phyloP scores from a whole-genome alignment of 2,888 invertebrate genomes.

The Thysanoteuthis rhombus region DNA sequence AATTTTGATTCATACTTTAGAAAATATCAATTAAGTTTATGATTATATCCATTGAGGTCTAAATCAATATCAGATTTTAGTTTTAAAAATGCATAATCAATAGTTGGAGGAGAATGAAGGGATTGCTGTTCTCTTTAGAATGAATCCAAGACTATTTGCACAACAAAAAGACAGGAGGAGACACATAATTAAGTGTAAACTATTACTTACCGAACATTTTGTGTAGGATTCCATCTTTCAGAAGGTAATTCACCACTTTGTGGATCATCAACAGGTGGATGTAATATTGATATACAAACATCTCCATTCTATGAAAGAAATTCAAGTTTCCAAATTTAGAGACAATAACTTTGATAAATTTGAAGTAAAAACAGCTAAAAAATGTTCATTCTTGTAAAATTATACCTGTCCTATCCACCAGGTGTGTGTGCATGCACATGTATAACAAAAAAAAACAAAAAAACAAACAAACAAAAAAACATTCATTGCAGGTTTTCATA shows the following conservation, averaged over 20 bases:
- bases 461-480: neutral
- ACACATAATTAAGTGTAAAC: too few relatives aligned
- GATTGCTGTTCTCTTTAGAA: neutral
- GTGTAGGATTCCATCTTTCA: slow-evolving; percentile 99
- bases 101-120: too few relatives aligned
- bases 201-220: slow-evolving; percentile 79
- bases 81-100: neutral
- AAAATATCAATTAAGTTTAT: too few relatives aligned
- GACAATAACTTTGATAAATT: neutral
- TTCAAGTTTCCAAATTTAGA: slow-evolving; percentile 35
- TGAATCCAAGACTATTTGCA: neutral
- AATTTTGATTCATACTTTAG: too few relatives aligned
- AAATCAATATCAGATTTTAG: neutral
- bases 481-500: too few relatives aligned
- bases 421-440: too few relatives aligned
- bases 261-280: slow-evolving; percentile 98
- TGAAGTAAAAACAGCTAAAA: neutral
- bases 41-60: too few relatives aligned
- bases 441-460: too few relatives aligned
- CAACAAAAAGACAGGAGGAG: neutral
- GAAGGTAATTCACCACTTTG: slow-evolving; percentile 98
- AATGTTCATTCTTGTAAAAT: too few relatives aligned
- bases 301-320: slow-evolving; percentile 87
- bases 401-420: too few relatives aligned
- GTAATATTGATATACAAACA: slow-evolving; percentile 98